phyloP scores from a whole-genome alignment of 2,113 vertebrate genomes.

The Sporophila hypoxantha region DNA sequence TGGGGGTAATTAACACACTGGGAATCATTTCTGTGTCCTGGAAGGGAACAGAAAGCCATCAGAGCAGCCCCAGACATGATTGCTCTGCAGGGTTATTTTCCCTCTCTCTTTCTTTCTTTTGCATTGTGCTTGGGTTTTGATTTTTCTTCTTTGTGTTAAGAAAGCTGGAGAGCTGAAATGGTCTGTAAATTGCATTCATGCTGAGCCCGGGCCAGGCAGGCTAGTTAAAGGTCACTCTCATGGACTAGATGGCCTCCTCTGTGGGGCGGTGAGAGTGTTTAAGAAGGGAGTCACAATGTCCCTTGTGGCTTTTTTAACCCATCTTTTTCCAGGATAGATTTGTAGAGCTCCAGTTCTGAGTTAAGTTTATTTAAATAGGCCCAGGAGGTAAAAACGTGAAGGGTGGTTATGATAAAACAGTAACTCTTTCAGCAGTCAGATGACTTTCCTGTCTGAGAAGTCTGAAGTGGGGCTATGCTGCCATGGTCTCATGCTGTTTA shows the following conservation, averaged over 20 bases:
- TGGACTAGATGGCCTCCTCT: conserved; percentile 53
- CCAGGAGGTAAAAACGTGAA: conserved; percentile 36
- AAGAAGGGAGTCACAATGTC: conserved; percentile 4
- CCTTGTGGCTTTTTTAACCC: conserved; percentile 27
- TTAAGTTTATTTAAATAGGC: conserved; percentile 55
- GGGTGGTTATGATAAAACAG: conserved; percentile 61
- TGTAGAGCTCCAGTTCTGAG: conserved; percentile 54
- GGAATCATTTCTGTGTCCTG: conserved; percentile 70
- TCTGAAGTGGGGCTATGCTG: conserved; percentile 12
- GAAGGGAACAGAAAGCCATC: conserved; percentile 70
- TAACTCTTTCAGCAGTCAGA: conserved; percentile 57
- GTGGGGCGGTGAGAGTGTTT: conserved; percentile 3
- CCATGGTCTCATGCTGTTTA: background rate
- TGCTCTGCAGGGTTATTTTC: conserved; percentile 73
- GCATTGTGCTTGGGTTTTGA: conserved; percentile 68
- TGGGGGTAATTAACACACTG: conserved; percentile 75
- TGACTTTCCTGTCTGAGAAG: conserved; percentile 25
- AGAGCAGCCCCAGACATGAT: conserved; percentile 69
- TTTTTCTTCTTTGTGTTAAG: conserved; percentile 71
- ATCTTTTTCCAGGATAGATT: conserved; percentile 1
- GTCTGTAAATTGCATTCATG: conserved; percentile 69
- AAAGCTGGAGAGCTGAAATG: conserved; percentile 72
- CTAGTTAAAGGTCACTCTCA: conserved; percentile 67
- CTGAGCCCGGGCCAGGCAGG: conserved; percentile 63
- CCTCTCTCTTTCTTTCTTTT: conserved; percentile 58